These are phyloP conservation scores for Rhagoletis zephyria DNA, from an alignment of 1,140 invertebrate species.

Conservation along the genomic window DNA sequence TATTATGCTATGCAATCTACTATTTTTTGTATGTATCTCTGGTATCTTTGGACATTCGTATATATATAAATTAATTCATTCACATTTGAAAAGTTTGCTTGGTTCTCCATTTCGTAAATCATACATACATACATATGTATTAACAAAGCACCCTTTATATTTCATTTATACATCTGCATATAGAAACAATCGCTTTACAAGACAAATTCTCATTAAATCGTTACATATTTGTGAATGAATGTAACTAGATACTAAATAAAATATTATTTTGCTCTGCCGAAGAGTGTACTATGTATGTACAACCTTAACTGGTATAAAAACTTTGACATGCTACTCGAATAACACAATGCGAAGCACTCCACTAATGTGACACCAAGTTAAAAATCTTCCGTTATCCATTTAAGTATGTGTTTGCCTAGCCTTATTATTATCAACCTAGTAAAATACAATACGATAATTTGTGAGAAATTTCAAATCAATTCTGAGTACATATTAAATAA, in stretches of 20 bases:
- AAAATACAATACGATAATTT: not conserved
- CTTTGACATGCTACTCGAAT: constrained; percentile 43
- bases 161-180: constrained; percentile 12
- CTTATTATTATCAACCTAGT: not conserved
- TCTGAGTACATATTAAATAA: not conserved
- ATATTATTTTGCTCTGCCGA: not conserved
- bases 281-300: not conserved
- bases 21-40: not conserved
- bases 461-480: constrained; percentile 1
- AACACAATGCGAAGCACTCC: constrained; percentile 49
- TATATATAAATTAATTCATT: constrained; percentile 24
- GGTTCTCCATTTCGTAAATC: not conserved
- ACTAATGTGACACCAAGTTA: constrained; percentile 29
- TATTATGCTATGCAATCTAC: constrained; percentile 53
- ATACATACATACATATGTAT: not conserved
- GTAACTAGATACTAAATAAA: not conserved
- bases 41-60: not conserved
- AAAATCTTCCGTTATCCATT: constrained; percentile 27
- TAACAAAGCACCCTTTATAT: not conserved
- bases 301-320: constrained; percentile 24
- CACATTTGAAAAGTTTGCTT: constrained; percentile 16
- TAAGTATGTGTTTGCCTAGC: not conserved
- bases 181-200: constrained; percentile 32
- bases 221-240: not conserved
- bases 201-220: not conserved